Evolutionary conservation across 2,888 invertebrate genomes (phyloP), one percentile per base, ranked within the genome.

Genomic region (Nemoura dubitans): DNA sequence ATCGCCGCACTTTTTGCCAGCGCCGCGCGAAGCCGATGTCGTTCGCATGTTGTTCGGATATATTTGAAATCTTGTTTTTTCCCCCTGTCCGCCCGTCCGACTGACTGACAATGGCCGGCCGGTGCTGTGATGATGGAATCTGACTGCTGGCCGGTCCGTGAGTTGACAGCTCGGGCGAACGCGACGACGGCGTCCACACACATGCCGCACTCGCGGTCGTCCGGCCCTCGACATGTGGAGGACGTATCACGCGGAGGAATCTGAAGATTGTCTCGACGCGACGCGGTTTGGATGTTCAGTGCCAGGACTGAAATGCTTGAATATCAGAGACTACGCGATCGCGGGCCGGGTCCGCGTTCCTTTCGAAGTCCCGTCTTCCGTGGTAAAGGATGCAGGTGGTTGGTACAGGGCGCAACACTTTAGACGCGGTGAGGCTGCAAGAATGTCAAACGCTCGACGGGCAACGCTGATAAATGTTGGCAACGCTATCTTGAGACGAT

Each of bases 41-140:
- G 81, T 81, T 30, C n/a, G n/a, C n/a, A 81, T 81, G 81, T 81
- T 30, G 81, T 81, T 28, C 81, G 27, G 30, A 29, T 30, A 29
- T 30, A 81, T 81, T 81, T 30, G 25, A 27, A 81, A 21, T 30
- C n/a, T 30, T 81, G 81, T 30, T 81, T 81, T 81, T 81, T 81
- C n/a, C 28, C 81, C 5, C 59, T 21, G 21, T 14, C 59, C 1
- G 59, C 59, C 36, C 36, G n/a, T n/a, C n/a, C n/a, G 26, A 27
- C 28, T 25, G n/a, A 81, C 81, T 81, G 81, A 81, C 81, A 81
- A 81, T 81, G 81, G 81, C 27, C 59, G n/a, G n/a, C n/a, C n/a
- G n/a, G 36, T 36, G 36, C 29, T 30, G 81, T 27, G 21, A 81
- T 29, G 81, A 81, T 81, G 81, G 81, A 81, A 81, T 81, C 81